Conservation (phyloP, 1,140 invertebrate species). For the Delia radicum region DNA sequence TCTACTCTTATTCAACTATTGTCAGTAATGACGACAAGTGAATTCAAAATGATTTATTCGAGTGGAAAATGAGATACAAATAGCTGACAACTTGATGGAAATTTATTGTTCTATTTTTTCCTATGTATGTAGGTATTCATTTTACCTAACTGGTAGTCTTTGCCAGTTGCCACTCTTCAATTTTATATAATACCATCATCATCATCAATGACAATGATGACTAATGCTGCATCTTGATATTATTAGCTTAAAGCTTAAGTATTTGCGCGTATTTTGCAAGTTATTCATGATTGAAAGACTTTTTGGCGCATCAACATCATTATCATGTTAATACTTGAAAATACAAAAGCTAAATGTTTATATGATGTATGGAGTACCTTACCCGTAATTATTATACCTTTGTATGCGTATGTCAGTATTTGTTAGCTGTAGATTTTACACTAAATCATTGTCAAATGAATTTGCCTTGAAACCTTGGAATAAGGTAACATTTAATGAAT, state of each 20-base stretch:
- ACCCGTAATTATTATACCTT: too few relatives aligned
- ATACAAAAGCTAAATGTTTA: not conserved
- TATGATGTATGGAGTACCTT: not conserved
- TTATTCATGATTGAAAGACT: constrained; percentile 21
- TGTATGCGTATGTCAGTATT: not conserved
- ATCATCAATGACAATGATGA: constrained; percentile 3
- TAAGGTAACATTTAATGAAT: too few relatives aligned
- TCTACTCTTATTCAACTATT: constrained; percentile 1
- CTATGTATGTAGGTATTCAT: too few relatives aligned
- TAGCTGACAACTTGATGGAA: constrained; percentile 31
- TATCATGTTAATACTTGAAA: not conserved
- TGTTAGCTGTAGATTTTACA: not conserved
- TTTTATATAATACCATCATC: constrained; percentile 4
- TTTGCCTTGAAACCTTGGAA: too few relatives aligned
- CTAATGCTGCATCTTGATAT: constrained; percentile 17
- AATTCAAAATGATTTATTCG: constrained; percentile 30
- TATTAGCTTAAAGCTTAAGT: constrained; percentile 15
- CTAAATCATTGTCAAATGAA: not conserved
- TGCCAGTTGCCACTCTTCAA: constrained; percentile 7
- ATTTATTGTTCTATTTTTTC: constrained; percentile 27
- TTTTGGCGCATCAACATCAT: constrained; percentile 17
- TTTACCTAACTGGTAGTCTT: too few relatives aligned
- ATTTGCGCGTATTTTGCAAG: constrained; percentile 17
- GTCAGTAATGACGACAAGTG: constrained; percentile 21
- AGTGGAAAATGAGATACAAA: constrained; percentile 33